Evolutionary conservation across 2,113 vertebrate species (phyloP), one percentile per base, ranked within the genome.

Genomic region (Bagarius yarrelli): DNA sequence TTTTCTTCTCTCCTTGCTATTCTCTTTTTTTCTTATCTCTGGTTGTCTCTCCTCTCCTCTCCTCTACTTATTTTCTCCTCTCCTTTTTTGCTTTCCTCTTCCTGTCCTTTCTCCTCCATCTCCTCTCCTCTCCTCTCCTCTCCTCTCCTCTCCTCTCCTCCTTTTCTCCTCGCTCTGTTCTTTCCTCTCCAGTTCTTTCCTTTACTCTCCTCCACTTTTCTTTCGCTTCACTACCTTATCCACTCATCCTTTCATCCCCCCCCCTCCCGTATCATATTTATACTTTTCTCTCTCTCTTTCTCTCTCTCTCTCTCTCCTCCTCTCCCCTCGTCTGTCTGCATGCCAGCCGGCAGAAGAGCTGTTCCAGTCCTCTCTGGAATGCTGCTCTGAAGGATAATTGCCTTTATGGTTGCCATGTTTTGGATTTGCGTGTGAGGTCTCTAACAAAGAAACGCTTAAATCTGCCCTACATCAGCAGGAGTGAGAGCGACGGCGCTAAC

Each of bases 391-490:
- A 70, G 61, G 34, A 87, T 86, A 83, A 88, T 87, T 83, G 80
- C 80, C 60, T 84, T 82, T 82, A 87, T 83, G 75, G 73, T 61
- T 81, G 57, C 80, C 55, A 72, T 70, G 75, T 83, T 84, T 85
- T 82, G 53, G 16, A 15, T 72, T 78, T 83, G 81, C 55, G 78
- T 85, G 81, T 84, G 80, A 85, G 83, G 83, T 87, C 87, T 73
- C 67, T 60, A 57, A 84, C 80, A 83, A 72, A 47, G 66, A 83
- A 59, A 36, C 57, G 73, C 85, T 78, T 64, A 63, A 86, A 83
- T 84, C 81, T 86, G 85, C 85, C 78, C 57, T 84, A 86, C n/a
- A 83, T 86, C 69, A 70, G 73, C 76, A 85, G 75, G 81, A 87
- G 75, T 83, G 71, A 74, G 70, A 84, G 66, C 75, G 81, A 83